Base-by-base conservation (phyloP, 2,888 invertebrate species). In the Pristionchus fissidentatus region DNA sequence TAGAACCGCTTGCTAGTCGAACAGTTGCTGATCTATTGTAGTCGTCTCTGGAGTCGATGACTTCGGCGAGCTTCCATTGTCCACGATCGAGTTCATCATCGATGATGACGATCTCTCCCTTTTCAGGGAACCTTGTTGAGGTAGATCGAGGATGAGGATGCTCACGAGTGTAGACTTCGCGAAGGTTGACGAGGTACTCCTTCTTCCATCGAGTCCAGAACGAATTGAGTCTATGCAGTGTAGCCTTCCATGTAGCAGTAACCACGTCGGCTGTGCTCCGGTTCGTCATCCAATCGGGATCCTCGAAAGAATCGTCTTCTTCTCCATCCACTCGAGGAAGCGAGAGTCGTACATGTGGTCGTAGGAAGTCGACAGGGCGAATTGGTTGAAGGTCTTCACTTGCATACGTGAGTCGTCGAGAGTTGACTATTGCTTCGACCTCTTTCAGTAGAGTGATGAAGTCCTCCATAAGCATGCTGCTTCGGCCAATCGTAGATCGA, bases 361-460 rank as follows among this genome's bases (percentile, higher is more conserved):
- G 57, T 8, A 83, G 4, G 78, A 85, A 85, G 77, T 86, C 86
- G 22, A 86, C 38, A 8, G 86, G 86, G 5, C 86, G 57, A 0
- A 86, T 62, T 1, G 78, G 55, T 73, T 87, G 55, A 15, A 66
- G 66, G 93, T 90, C 86, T 55, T 88, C 87, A 8, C 88, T 83
- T 8, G 91, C 77, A n/a, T 88, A 91, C 22, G 90, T 92, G 32
- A 93, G 84, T 22, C 92, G 92, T 83, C 92, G 86, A 1, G 90
- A 87, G 86, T 93, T 93, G 13, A 93, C 80, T 0, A 89, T 85
- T 0, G 88, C 84, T 73, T 88, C 89, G 10, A 81, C 84, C 82
- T 93, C 92, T 73, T 91, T 90, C 10, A 92, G 57, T 3, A 91
- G 84, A 0, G 91, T 92, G n/a, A 26, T 32, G 83, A 93, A 84